These are phyloP conservation scores for Malaclemys terrapin DNA, from an alignment of 2,113 vertebrate genomes.

Conservation along the genomic window DNA sequence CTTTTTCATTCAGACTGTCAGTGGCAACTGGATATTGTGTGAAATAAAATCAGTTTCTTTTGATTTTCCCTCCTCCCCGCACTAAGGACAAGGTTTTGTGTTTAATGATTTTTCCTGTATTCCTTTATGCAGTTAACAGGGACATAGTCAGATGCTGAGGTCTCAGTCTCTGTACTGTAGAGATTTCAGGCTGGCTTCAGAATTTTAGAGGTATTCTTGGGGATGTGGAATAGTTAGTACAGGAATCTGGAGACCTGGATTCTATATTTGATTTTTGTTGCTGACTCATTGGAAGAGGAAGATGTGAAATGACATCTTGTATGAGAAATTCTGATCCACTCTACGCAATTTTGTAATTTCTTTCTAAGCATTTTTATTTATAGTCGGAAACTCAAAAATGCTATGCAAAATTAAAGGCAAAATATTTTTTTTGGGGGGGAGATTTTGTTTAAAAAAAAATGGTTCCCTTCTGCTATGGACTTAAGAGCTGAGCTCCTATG, in stretches of 20 bases:
- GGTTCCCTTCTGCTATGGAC: constrained; percentile 55
- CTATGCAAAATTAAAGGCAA: constrained; percentile 84
- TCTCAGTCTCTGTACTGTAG: not conserved
- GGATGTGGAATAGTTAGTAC: accelerated
- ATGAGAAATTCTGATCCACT: constrained; percentile 68
- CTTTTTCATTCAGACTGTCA: not conserved
- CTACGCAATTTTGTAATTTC: constrained; percentile 81
- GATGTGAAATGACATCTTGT: constrained; percentile 66
- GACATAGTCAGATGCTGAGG: not conserved
- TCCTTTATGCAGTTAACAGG: not conserved
- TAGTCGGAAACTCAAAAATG: constrained; percentile 83
- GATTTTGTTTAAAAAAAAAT: constrained; percentile 70
- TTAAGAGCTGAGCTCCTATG: constrained; percentile 29
- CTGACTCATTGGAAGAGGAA: constrained; percentile 30
- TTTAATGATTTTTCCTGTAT: accelerated
- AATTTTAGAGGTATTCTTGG: not conserved
- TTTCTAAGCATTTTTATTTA: constrained; percentile 85
- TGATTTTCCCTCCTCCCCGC: not conserved
- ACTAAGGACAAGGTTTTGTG: not conserved
- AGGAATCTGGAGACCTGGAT: not conserved
- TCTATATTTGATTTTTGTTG: not conserved
- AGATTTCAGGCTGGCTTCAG: not conserved
- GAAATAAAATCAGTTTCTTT: not conserved
- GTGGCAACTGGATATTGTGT: not conserved
- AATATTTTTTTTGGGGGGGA: constrained; percentile 79